Evolutionary conservation across 2,113 vertebrate genomes (phyloP).

Genomic region (Boulengeromyrus knoepffleri): DNA sequence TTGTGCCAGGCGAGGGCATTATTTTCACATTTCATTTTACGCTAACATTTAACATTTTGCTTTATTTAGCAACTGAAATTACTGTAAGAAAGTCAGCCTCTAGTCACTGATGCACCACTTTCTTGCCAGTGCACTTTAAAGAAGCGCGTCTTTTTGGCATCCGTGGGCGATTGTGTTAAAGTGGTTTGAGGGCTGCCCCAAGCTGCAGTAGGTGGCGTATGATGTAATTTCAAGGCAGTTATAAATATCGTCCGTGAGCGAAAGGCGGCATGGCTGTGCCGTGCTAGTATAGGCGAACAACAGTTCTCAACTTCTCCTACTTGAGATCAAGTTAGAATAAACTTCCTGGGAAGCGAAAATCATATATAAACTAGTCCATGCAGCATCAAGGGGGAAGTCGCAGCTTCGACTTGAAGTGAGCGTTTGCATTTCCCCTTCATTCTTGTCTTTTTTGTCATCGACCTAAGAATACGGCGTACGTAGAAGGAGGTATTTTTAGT

Average conservation of each 20-base stretch:
- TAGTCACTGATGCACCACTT: slow-evolving; percentile 21
- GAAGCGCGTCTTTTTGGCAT: slow-evolving; percentile 38
- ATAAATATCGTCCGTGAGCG: slow-evolving; percentile 63
- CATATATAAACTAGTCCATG: slow-evolving; percentile 38
- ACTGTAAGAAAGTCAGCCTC: slow-evolving; percentile 25
- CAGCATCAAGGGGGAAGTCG: slow-evolving; percentile 40
- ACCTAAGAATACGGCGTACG: slow-evolving; percentile 48
- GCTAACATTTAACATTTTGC: slow-evolving; percentile 5
- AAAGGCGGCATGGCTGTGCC: slow-evolving; percentile 62
- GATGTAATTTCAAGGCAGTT: slow-evolving; percentile 66
- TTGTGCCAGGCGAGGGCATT: slow-evolving; percentile 45
- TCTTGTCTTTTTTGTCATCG: slow-evolving; percentile 41
- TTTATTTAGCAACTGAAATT: slow-evolving; percentile 17
- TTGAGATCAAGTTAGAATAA: slow-evolving; percentile 48
- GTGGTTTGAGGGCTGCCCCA: slow-evolving; percentile 44
- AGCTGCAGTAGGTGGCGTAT: slow-evolving; percentile 57
- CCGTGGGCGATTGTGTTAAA: slow-evolving; percentile 46
- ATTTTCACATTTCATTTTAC: slow-evolving; percentile 35
- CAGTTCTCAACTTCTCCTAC: slow-evolving; percentile 59
- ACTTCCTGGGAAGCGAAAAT: slow-evolving; percentile 24
- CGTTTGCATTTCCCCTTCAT: slow-evolving; percentile 34
- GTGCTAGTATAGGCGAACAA: slow-evolving; percentile 56
- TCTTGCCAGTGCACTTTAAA: slow-evolving; percentile 31
- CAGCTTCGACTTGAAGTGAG: slow-evolving; percentile 58
- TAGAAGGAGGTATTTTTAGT: slow-evolving; percentile 51